Evolutionary conservation across 2,888 invertebrate genomes (phyloP).

Genomic region (Diplolepis rosae): DNA sequence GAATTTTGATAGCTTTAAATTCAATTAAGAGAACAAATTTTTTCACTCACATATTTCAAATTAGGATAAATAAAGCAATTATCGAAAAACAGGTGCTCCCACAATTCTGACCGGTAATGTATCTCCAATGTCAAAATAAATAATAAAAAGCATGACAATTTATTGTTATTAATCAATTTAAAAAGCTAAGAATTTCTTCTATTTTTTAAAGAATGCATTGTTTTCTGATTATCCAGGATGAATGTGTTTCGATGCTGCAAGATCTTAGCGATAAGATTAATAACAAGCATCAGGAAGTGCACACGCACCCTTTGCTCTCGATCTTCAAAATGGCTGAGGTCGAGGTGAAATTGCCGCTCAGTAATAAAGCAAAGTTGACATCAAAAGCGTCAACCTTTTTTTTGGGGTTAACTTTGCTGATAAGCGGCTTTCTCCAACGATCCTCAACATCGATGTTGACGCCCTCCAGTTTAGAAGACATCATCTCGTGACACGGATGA

Average conservation of each 20-base stretch:
- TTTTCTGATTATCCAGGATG: constrained; percentile 80
- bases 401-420: constrained; percentile 52
- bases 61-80: too few relatives aligned
- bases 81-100: too few relatives aligned
- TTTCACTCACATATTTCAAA: too few relatives aligned
- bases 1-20: too few relatives aligned
- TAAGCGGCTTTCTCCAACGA: constrained; percentile 44
- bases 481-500: constrained; percentile 63
- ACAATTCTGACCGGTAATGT: too few relatives aligned
- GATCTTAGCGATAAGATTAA: constrained; percentile 89
- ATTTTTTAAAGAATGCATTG: too few relatives aligned
- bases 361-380: constrained; percentile 69
- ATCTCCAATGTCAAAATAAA: too few relatives aligned
- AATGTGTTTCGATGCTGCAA: constrained; percentile 88
- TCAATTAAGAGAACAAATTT: too few relatives aligned
- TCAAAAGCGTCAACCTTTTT: constrained; percentile 49
- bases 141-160: too few relatives aligned
- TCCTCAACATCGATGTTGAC: constrained; percentile 31
- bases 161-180: too few relatives aligned
- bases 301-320: constrained; percentile 89
- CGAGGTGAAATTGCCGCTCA: constrained; percentile 87
- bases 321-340: constrained; percentile 96
- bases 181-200: too few relatives aligned
- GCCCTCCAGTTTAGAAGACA: constrained; percentile 42
- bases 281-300: constrained; percentile 87